Evolutionary conservation across 2,797 vertebrate genomes (phyloP).

Genomic region (Melanotaenia trifasciata): DNA sequence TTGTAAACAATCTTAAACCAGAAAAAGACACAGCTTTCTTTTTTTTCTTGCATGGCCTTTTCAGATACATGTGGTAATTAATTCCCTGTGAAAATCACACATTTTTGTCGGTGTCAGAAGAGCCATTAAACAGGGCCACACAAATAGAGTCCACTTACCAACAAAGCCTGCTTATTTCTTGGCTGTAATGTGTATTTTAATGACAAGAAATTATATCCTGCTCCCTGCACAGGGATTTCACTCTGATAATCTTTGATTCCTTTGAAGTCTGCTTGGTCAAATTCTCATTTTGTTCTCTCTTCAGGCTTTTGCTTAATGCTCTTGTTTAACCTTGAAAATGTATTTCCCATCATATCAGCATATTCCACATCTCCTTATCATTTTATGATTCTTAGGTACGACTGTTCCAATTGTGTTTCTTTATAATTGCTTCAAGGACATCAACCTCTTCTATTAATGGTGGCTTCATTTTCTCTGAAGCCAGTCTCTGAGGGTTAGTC

Average conservation of each 20-base stretch:
- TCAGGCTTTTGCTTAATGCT: constrained; percentile 26
- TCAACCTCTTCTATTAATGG: constrained; percentile 57
- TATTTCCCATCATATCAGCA: constrained; percentile 54
- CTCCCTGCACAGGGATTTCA: constrained; percentile 36
- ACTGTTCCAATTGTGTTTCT: constrained; percentile 51
- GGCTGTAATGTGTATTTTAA: constrained; percentile 51
- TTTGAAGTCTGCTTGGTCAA: constrained; percentile 46
- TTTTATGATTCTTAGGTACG: constrained; percentile 39
- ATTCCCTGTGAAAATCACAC: constrained; percentile 58
- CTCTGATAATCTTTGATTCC: constrained; percentile 52
- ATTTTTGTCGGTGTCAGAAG: constrained; percentile 56
- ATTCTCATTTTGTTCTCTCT: constrained; percentile 29
- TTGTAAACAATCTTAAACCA: constrained; percentile 39
- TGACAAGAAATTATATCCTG: constrained; percentile 41
- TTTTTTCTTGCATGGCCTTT: constrained; percentile 21
- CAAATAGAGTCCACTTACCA: constrained; percentile 46
- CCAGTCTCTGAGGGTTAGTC: constrained; percentile 53
- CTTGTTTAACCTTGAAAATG: constrained; percentile 56
- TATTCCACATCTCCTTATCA: constrained; percentile 61
- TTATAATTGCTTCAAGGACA: constrained; percentile 59
- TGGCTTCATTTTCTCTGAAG: constrained; percentile 41
- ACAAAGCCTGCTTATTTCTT: constrained; percentile 41
- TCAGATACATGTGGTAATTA: constrained; percentile 61
- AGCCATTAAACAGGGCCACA: constrained; percentile 50
- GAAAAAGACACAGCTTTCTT: constrained; percentile 31